Evolutionary conservation across 2,888 invertebrate genomes (phyloP).

Genomic region (Eretmocerus hayati): DNA sequence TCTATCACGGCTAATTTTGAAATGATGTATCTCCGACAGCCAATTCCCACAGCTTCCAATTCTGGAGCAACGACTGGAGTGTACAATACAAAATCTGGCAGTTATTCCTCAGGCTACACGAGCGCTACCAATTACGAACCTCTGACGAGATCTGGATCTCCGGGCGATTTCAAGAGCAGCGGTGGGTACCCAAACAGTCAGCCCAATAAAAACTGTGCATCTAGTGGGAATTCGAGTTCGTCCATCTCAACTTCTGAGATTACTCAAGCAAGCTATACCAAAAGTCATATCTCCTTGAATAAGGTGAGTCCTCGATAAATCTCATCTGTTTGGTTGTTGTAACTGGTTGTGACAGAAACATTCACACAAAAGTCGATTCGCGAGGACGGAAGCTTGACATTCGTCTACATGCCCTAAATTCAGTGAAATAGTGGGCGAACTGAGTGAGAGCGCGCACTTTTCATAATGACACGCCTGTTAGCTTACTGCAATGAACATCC

Average conservation of each 20-base stretch:
- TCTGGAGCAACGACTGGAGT: conserved; percentile 63
- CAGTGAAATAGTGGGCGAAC: no score
- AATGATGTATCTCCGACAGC: conserved; percentile 48
- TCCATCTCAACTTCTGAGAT: conserved; percentile 59
- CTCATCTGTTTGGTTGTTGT: no score
- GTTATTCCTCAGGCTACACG: conserved; percentile 63
- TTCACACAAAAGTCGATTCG: no score
- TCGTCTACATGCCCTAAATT: no score
- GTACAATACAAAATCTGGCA: conserved; percentile 61
- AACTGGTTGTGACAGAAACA: no score
- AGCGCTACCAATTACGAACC: conserved; percentile 46
- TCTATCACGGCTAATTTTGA: no score
- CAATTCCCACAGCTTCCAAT: conserved; percentile 68
- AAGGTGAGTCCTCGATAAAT: no score
- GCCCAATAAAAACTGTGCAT: conserved; percentile 42
- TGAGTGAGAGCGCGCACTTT: no score
- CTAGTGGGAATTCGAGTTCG: conserved; percentile 40
- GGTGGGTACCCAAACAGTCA: conserved; percentile 44
- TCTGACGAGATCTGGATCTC: conserved; percentile 39
- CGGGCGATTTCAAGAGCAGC: conserved; percentile 41
- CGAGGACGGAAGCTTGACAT: no score
- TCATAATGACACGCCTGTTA: no score
- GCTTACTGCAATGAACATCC: no score
- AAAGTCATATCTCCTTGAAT: conserved; percentile 78
- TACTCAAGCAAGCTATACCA: conserved; percentile 76